Conservation (phyloP, 2,888 invertebrate species). For the Nudaria mundana region DNA sequence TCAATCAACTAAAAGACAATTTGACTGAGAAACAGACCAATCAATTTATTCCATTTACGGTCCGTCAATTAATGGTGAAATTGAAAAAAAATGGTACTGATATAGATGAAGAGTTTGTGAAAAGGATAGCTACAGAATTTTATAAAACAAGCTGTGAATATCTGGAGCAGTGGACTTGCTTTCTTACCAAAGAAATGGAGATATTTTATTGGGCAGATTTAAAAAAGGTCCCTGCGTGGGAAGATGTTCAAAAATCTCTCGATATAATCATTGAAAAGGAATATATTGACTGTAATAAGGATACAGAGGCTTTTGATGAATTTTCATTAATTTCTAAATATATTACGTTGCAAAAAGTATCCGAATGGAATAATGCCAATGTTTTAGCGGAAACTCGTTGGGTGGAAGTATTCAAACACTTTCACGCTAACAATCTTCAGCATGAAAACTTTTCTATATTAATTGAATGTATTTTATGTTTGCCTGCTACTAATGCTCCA, state of each 20-base stretch:
- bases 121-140: constrained; percentile 31
- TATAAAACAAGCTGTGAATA: constrained; percentile 28
- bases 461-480: constrained; percentile 29
- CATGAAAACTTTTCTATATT: constrained; percentile 18
- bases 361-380: not conserved
- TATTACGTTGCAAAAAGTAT: not conserved
- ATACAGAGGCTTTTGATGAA: constrained; percentile 38
- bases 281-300: constrained; percentile 20
- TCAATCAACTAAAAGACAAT: constrained; percentile 27
- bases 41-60: constrained; percentile 31
- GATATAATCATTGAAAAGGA: not conserved
- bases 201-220: constrained; percentile 37
- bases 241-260: constrained; percentile 1
- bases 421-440: constrained; percentile 20
- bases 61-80: constrained; percentile 17
- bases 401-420: constrained; percentile 31
- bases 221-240: constrained; percentile 19
- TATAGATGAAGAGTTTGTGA: constrained; percentile 32
- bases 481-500: constrained; percentile 25
- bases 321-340: constrained; percentile 31
- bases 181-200: constrained; percentile 28
- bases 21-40: constrained; percentile 27
- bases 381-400: constrained; percentile 31
- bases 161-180: constrained; percentile 27
- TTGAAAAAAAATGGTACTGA: constrained; percentile 28